phyloP scores from a whole-genome alignment of 2,797 vertebrate genomes.

The Brachymystax lenok region DNA sequence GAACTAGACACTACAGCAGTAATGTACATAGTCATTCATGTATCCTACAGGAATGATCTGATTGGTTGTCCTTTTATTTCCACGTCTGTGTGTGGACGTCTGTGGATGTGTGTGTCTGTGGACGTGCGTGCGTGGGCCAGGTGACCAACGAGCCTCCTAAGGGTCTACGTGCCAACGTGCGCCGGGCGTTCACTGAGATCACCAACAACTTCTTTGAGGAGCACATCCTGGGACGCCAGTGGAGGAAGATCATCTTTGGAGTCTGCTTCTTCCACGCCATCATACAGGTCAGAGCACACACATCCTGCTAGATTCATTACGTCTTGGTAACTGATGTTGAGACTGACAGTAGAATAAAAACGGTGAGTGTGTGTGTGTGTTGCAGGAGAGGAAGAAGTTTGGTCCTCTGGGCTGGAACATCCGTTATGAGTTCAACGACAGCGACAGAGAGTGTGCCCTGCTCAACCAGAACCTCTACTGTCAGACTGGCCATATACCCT shows the following conservation, averaged over 20 bases:
- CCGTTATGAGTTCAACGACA: slow-evolving; percentile 83
- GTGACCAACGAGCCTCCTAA: slow-evolving; percentile 84
- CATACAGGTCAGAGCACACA: slow-evolving; percentile 67
- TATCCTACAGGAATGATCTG: too few species aligned
- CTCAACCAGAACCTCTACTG: slow-evolving; percentile 83
- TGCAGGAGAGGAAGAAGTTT: slow-evolving; percentile 83
- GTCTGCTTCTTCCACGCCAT: slow-evolving; percentile 83
- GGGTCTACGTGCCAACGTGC: slow-evolving; percentile 81
- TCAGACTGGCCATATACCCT: slow-evolving; percentile 73
- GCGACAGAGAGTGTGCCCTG: slow-evolving; percentile 83
- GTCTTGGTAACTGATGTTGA: not conserved
- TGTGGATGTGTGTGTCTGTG: not conserved
- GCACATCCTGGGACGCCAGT: slow-evolving; percentile 70
- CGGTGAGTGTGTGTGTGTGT: not conserved
- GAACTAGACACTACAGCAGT: too few species aligned
- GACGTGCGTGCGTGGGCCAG: slow-evolving; percentile 48
- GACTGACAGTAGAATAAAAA: not conserved
- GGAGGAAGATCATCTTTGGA: slow-evolving; percentile 82
- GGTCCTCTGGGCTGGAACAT: slow-evolving; percentile 86
- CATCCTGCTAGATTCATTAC: not conserved
- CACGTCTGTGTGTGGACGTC: too few species aligned
- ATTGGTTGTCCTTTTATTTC: too few species aligned
- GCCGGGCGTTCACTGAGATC: slow-evolving; percentile 80
- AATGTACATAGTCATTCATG: too few species aligned
- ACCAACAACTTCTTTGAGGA: slow-evolving; percentile 78